Percentiles rank a stretch among this genome's conserved stretches.
Evolutionary conservation across 1,140 invertebrate species (phyloP).

Genomic region (Branchinecta lynchi): DNA sequence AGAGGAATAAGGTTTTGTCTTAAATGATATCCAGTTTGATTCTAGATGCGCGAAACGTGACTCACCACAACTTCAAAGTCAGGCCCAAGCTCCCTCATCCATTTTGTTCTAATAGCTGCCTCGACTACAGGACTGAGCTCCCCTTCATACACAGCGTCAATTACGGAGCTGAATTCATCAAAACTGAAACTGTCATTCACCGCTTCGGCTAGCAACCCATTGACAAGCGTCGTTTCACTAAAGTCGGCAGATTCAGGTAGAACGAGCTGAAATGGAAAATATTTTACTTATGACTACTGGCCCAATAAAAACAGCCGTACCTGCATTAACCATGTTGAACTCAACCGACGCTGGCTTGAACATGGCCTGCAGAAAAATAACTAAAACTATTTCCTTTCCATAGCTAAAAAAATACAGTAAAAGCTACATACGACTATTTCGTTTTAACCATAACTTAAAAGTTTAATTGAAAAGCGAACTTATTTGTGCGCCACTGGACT

Average conservation of each 20-base stretch:
- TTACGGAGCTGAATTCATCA: conserved; percentile 42
- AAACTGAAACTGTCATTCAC: conserved; percentile 32
- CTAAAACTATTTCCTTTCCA: no score
- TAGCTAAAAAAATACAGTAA: no score
- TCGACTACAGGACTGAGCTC: conserved; percentile 52
- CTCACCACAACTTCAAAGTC: conserved; percentile 72
- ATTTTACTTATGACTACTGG: neutral
- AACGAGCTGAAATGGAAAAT: neutral
- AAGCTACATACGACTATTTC: no score
- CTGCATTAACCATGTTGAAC: no score
- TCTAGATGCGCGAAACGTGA: conserved; percentile 20
- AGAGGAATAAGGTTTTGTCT: no score
- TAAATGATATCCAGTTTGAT: no score
- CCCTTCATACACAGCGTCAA: conserved; percentile 36
- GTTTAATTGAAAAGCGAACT: no score
- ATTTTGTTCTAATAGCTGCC: conserved; percentile 59
- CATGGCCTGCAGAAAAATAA: no score
- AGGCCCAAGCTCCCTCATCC: conserved; percentile 63
- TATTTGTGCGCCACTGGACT: no score
- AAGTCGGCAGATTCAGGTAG: neutral
- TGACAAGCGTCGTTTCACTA: neutral
- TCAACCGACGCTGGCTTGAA: no score
- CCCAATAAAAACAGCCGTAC: no score
- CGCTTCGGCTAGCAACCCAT: neutral
- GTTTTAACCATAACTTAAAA: no score